Evolutionary conservation across 2,888 invertebrate genomes (phyloP).

Genomic region (Dicyrtoma fusca): DNA sequence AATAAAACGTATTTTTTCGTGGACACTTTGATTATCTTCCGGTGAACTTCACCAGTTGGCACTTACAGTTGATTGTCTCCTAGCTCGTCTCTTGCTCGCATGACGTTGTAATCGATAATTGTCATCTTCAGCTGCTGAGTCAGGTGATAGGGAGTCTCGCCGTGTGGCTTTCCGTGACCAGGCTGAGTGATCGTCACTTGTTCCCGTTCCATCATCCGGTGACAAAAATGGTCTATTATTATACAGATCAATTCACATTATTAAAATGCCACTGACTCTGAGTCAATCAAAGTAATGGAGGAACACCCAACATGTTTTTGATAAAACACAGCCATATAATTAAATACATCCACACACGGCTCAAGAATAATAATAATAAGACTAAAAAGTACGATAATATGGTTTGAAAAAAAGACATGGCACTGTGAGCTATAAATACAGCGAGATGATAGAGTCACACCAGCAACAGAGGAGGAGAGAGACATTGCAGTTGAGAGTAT

Average conservation of each 20-base stretch:
- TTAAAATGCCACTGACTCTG: neutral
- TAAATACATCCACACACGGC: no score
- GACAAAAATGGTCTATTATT: constrained; percentile 80
- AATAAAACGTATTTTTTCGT: no score
- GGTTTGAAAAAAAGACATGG: no score
- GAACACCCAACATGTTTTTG: neutral
- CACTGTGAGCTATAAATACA: no score
- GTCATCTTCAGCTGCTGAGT: constrained; percentile 69
- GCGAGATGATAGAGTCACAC: neutral
- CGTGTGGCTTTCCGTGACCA: constrained; percentile 47
- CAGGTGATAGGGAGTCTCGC: constrained; percentile 85
- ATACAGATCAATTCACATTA: constrained; percentile 24
- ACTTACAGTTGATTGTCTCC: constrained; percentile 55
- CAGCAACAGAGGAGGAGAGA: constrained; percentile 1
- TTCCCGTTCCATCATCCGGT: constrained; percentile 67
- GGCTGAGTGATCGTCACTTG: constrained; percentile 47
- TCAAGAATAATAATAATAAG: no score
- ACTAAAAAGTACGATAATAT: no score
- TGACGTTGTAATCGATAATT: constrained; percentile 63
- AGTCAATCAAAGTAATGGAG: neutral
- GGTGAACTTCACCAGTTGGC: no score
- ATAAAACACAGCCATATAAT: no score
- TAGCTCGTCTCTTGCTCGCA: constrained; percentile 47
- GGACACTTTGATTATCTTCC: no score
- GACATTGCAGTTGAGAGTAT: neutral